Percentiles rank a stretch among this genome's conserved stretches.
These are phyloP conservation scores for Piscicola geometra DNA, from an alignment of 2,888 invertebrate genomes.

Conservation along the genomic window DNA sequence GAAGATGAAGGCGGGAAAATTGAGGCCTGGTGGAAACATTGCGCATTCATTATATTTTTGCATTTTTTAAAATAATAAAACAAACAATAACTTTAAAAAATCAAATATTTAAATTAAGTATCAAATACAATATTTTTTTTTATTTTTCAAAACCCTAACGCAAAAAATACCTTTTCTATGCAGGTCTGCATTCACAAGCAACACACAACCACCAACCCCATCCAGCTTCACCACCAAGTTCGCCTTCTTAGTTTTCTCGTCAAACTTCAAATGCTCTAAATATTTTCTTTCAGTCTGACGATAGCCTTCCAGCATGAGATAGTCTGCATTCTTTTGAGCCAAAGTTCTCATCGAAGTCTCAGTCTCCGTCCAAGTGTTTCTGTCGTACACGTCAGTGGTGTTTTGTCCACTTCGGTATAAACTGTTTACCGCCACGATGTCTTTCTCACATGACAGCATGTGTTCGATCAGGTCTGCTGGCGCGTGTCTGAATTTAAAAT, in stretches of 20 bases:
- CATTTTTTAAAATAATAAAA: too few species aligned
- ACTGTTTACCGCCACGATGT: slow-evolving; percentile 49
- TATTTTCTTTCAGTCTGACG: slow-evolving; percentile 45
- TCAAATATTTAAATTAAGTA: too few species aligned
- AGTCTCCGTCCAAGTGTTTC: slow-evolving; percentile 53
- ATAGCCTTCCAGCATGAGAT: slow-evolving; percentile 51
- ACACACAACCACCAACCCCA: slow-evolving; percentile 52
- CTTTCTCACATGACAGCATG: slow-evolving; percentile 46
- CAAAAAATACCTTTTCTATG: slow-evolving; percentile 47
- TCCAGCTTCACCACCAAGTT: slow-evolving; percentile 47
- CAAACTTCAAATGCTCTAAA: slow-evolving; percentile 47
- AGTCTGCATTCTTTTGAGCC: slow-evolving; percentile 40
- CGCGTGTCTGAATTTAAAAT: slow-evolving; percentile 36
- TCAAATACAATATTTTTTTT: too few species aligned
- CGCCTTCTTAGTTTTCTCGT: not conserved
- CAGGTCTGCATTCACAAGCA: slow-evolving; percentile 47
- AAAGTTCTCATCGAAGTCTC: slow-evolving; percentile 45
- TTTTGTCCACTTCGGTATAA: slow-evolving; percentile 42
- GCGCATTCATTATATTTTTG: too few species aligned
- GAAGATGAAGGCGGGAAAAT: slow-evolving; percentile 49
- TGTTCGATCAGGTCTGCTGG: slow-evolving; percentile 50
- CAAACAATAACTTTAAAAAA: too few species aligned
- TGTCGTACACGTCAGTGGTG: slow-evolving; percentile 46
- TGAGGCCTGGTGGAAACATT: too few species aligned
- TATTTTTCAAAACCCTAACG: too few species aligned